phyloP scores from a whole-genome alignment of 2,888 invertebrate genomes.

The Drosophila putrida region DNA sequence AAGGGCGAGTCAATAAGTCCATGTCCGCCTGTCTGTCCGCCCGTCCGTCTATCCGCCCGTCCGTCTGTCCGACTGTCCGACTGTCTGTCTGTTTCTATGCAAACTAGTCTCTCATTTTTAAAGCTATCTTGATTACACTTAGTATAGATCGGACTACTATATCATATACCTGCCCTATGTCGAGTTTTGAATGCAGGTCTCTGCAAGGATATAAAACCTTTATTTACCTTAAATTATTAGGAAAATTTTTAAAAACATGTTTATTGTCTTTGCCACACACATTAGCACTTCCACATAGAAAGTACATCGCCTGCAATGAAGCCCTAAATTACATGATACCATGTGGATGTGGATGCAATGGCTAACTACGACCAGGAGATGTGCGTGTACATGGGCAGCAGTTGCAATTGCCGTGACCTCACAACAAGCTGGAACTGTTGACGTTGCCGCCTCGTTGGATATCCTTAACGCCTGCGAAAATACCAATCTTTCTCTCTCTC shows the following conservation, averaged over 20 bases:
- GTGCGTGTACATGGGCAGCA: conserved; percentile 56
- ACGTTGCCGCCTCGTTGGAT: conserved; percentile 62
- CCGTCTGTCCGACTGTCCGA: no score
- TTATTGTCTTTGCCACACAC: conserved; percentile 34
- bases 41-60: no score
- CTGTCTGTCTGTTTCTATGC: no score
- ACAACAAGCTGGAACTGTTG: conserved; percentile 48
- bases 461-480: conserved; percentile 53
- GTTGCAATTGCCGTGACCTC: conserved; percentile 47
- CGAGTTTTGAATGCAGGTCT: no score
- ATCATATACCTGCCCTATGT: no score
- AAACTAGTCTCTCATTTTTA: no score
- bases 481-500: conserved; percentile 3
- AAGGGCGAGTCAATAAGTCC: no score
- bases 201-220: no score
- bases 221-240: not conserved
- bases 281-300: conserved; percentile 8
- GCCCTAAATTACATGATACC: conserved; percentile 60
- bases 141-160: no score
- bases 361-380: conserved; percentile 51
- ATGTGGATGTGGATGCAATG: conserved; percentile 20
- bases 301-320: conserved; percentile 63
- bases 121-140: no score
- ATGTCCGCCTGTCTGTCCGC: no score
- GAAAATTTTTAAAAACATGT: conserved; percentile 5